These are phyloP conservation scores for Mellivora capensis DNA, from an alignment of 2,113 vertebrate species.

Conservation along the genomic window DNA sequence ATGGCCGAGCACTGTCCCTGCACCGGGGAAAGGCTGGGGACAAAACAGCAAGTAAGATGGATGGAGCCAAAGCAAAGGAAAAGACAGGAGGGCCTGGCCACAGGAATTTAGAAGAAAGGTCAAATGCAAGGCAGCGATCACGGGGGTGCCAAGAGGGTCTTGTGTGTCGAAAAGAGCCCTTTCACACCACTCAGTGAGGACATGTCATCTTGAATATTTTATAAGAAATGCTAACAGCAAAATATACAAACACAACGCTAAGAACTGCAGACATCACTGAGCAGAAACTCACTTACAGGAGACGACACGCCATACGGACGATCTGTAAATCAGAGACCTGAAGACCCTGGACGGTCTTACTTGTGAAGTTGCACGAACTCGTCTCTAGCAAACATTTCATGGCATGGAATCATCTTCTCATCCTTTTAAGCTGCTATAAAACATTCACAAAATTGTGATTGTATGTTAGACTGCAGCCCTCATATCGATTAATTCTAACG, in stretches of 20 bases:
- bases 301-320: background rate
- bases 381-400: background rate
- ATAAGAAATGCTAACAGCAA: background rate
- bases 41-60: background rate
- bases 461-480: background rate
- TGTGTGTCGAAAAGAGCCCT: background rate
- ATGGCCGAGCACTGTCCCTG: rapidly evolving
- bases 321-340: background rate
- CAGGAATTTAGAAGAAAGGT: background rate
- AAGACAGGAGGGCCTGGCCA: background rate
- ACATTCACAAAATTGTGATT: background rate
- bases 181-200: rapidly evolving
- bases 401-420: background rate
- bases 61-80: too few relatives aligned
- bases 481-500: background rate
- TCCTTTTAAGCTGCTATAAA: background rate
- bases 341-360: background rate
- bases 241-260: background rate
- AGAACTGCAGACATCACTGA: background rate
- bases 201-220: rapidly evolving
- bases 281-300: background rate
- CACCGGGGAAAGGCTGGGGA: rapidly evolving
- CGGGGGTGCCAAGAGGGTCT: rapidly evolving
- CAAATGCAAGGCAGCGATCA: rapidly evolving
- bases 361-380: background rate